A percentile compares a stretch with the other conserved stretches of the same genome.
Conservation (phyloP, 2,888 invertebrate genomes). For the Habrosyne pyritoides region DNA sequence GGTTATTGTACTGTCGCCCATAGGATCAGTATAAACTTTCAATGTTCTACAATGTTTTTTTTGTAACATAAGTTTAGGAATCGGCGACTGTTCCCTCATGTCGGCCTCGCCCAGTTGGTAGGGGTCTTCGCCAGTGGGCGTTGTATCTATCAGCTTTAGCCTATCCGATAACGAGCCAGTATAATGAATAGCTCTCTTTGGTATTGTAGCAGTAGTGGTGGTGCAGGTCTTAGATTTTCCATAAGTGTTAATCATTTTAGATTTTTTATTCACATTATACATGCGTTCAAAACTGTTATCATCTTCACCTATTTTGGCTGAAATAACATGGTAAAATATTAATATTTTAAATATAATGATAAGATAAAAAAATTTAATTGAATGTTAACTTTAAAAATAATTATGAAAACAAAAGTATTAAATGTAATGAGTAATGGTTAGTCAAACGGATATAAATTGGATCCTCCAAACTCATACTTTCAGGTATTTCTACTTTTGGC, state of each 20-base stretch:
- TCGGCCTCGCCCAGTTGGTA: constrained; percentile 76
- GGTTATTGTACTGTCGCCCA: constrained; percentile 31
- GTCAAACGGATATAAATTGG: too few species aligned
- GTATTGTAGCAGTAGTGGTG: constrained; percentile 38
- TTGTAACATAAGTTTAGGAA: constrained; percentile 74
- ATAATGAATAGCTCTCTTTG: constrained; percentile 53
- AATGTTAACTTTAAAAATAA: too few species aligned
- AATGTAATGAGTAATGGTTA: too few species aligned
- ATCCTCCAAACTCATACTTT: constrained; percentile 39
- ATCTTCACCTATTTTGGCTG: constrained; percentile 54
- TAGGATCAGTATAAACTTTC: constrained; percentile 51
- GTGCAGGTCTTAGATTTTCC: constrained; percentile 38
- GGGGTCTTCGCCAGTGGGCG: constrained; percentile 75
- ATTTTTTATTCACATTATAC: constrained; percentile 64
- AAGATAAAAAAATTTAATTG: too few species aligned
- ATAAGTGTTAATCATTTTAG: constrained; percentile 68
- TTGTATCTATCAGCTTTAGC: constrained; percentile 70
- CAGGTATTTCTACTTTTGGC: constrained; percentile 46
- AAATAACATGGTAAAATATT: constrained; percentile 22
- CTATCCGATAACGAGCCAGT: constrained; percentile 69
- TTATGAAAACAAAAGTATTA: too few species aligned
- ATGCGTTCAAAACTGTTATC: constrained; percentile 46
- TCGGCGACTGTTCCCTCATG: constrained; percentile 75
- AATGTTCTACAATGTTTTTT: constrained; percentile 66
- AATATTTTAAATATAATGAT: neutral